Conservation (phyloP, 2,888 invertebrate species). For the Acrocyrtus sp. region DNA sequence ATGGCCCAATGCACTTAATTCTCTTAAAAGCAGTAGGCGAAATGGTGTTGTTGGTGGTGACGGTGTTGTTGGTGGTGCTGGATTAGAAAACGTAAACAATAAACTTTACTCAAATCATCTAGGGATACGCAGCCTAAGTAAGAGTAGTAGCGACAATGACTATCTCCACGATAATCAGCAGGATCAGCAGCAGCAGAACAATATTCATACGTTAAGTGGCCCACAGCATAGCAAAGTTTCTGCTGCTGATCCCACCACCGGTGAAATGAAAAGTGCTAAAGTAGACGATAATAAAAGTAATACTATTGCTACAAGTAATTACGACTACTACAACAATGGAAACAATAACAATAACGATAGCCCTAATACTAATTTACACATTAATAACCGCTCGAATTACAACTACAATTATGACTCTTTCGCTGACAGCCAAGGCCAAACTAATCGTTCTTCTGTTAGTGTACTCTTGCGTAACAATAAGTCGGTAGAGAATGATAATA, state of each 20-base stretch:
- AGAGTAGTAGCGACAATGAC: conserved; percentile 19
- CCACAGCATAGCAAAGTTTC: too few relatives aligned
- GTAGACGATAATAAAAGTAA: conserved; percentile 15
- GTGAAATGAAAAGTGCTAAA: conserved; percentile 39
- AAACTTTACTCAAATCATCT: conserved; percentile 43
- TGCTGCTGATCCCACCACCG: neutral
- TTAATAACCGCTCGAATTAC: conserved; percentile 47
- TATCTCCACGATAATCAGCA: conserved; percentile 25
- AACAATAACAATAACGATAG: conserved; percentile 32
- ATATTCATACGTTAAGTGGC: conserved; percentile 5
- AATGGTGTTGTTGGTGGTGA: neutral
- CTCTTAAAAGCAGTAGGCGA: neutral
- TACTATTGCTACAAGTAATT: conserved; percentile 18
- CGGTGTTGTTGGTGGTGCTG: conserved; percentile 23
- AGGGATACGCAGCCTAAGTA: conserved; percentile 8
- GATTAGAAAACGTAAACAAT: conserved; percentile 36
- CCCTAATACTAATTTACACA: neutral
- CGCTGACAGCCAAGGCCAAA: conserved; percentile 16
- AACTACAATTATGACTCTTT: conserved; percentile 34
- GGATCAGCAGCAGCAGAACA: conserved; percentile 10
- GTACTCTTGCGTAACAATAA: conserved; percentile 12
- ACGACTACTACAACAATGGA: conserved; percentile 37
- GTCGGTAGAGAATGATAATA: conserved; percentile 14
- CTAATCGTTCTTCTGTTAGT: conserved; percentile 25
- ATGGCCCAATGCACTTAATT: conserved; percentile 19